phyloP scores from a whole-genome alignment of 2,113 vertebrate species.

The Crotalus helleri region DNA sequence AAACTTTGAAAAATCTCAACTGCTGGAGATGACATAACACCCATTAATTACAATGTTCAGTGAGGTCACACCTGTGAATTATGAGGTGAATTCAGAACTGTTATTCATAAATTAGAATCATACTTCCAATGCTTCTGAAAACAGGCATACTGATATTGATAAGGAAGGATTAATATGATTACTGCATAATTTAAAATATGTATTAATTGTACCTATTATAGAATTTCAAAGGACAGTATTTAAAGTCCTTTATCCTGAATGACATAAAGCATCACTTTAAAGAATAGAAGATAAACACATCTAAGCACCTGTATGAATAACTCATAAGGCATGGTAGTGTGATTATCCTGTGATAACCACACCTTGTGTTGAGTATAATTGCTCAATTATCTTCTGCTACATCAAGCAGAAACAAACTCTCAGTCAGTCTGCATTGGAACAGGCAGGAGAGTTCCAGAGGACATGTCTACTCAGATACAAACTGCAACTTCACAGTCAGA shows the following conservation, averaged over 20 bases:
- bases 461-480: neutral
- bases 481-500: neutral
- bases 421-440: neutral
- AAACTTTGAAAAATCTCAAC: conserved; percentile 48
- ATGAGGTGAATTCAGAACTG: conserved; percentile 37
- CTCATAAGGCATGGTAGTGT: neutral
- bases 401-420: conserved; percentile 25
- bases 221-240: neutral
- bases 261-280: conserved; percentile 23
- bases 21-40: conserved; percentile 39
- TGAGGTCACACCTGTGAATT: conserved; percentile 51
- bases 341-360: conserved; percentile 37
- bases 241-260: neutral
- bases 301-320: conserved; percentile 9
- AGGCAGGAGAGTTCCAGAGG: conserved; percentile 34
- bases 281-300: conserved; percentile 19
- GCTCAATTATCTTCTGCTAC: conserved; percentile 36
- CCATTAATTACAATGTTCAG: conserved; percentile 43
- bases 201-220: neutral
- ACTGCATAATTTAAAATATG: neutral
- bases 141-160: neutral
- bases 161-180: neutral
- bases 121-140: conserved; percentile 34
- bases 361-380: conserved; percentile 11
- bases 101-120: conserved; percentile 25